Conservation (phyloP, 2,113 vertebrate species). For the Ia io region DNA sequence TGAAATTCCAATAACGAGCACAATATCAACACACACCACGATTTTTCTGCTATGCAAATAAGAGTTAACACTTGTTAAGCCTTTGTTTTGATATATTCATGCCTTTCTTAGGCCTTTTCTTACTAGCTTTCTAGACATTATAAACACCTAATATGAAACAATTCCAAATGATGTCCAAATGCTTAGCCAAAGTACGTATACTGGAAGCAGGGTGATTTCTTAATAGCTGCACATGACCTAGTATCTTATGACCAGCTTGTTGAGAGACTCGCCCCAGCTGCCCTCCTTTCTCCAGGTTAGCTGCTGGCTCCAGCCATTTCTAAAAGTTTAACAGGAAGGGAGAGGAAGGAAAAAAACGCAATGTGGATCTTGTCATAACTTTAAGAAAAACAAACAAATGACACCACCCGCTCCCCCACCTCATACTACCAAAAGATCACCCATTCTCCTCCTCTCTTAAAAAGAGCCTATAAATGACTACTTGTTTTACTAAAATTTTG, state of each 20-base stretch:
- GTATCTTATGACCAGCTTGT: conserved; percentile 63
- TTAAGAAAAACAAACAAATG: background rate
- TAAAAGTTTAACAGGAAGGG: conserved; percentile 44
- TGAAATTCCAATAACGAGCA: conserved; percentile 22
- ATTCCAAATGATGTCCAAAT: conserved; percentile 15
- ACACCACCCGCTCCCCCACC: background rate
- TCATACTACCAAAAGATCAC: background rate
- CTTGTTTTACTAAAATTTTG: background rate
- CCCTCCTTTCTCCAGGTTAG: conserved; percentile 36
- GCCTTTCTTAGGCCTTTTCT: background rate
- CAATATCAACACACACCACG: background rate
- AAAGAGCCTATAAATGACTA: background rate
- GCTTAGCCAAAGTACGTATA: background rate
- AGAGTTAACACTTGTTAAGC: background rate
- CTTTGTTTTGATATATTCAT: background rate
- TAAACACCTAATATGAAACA: conserved; percentile 1
- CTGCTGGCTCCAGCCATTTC: conserved; percentile 33
- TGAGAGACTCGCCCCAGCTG: background rate
- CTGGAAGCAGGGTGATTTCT: conserved; percentile 24
- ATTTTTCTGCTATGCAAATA: conserved; percentile 28
- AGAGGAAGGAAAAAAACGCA: background rate
- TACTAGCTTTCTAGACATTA: background rate
- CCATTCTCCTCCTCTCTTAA: conserved; percentile 7
- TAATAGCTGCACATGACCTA: conserved; percentile 11
- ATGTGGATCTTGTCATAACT: background rate